Percentiles rank a stretch among this genome's conserved stretches.
Conservation (phyloP, 2,888 invertebrate genomes). For the Callimorpha dominula region DNA sequence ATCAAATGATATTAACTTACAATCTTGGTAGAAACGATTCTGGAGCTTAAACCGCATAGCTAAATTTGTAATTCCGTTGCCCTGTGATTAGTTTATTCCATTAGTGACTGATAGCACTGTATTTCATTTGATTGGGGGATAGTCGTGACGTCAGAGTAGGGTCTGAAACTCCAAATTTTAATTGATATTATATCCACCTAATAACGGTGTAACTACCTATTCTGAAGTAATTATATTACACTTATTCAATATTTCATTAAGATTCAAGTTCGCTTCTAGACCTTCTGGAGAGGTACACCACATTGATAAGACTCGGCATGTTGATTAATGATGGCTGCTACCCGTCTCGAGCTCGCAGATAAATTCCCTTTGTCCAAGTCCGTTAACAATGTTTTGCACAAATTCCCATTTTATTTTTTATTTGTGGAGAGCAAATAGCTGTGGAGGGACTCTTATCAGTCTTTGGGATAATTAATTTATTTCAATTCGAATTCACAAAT, state of each 20-base stretch:
- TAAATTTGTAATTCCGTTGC: not conserved
- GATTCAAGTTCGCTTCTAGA: constrained; percentile 12
- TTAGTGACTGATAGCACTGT: not conserved
- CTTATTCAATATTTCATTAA: not conserved
- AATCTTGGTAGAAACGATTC: not conserved
- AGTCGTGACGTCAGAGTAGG: not conserved
- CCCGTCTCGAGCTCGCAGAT: constrained; percentile 5
- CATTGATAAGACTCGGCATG: constrained; percentile 12
- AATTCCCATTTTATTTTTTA: constrained; percentile 5
- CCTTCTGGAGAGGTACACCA: constrained; percentile 7
- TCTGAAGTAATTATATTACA: not conserved
- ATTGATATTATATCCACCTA: not conserved
- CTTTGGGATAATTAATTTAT: no score
- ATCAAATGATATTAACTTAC: not conserved
- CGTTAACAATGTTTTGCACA: not conserved
- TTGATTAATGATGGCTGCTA: constrained; percentile 16
- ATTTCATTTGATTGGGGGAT: not conserved
- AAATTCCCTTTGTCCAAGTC: constrained; percentile 9
- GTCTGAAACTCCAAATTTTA: not conserved
- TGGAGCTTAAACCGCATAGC: not conserved
- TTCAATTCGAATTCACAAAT: no score
- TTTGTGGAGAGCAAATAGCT: not conserved
- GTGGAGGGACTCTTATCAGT: not conserved
- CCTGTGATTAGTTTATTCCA: not conserved
- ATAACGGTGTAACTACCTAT: not conserved